Evolutionary conservation across 1,140 invertebrate species (phyloP).

Genomic region (Drosophila asahinai): DNA sequence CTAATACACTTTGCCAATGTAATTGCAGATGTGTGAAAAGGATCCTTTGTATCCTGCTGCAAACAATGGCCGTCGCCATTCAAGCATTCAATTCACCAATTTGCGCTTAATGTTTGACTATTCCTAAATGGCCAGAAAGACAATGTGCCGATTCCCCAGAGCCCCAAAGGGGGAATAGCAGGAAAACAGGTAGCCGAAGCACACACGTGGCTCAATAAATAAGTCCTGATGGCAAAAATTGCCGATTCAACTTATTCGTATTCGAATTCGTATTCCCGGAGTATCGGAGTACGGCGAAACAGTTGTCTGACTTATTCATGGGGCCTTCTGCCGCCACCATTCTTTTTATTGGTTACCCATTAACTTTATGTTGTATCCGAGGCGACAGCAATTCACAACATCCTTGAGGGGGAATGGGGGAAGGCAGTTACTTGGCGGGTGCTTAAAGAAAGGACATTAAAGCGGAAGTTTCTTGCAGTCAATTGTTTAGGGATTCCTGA

Average conservation of each 20-base stretch:
- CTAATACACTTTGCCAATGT: constrained; percentile 53
- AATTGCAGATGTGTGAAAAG: constrained; percentile 55
- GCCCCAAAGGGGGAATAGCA: too few species aligned
- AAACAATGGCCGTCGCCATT: constrained; percentile 23
- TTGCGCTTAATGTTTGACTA: constrained; percentile 51
- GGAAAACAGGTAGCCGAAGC: constrained; percentile 28
- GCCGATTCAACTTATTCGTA: constrained; percentile 42
- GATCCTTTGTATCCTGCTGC: constrained; percentile 17
- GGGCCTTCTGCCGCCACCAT: constrained; percentile 31
- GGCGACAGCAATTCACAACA: constrained; percentile 23
- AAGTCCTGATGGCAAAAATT: constrained; percentile 53
- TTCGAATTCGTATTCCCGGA: constrained; percentile 16
- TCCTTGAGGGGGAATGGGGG: too few species aligned
- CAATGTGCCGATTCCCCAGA: constrained; percentile 10
- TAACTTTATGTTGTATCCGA: constrained; percentile 36
- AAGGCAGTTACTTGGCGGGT: not conserved
- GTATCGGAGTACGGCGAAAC: constrained; percentile 1
- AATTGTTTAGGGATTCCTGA: not conserved
- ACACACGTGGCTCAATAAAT: constrained; percentile 61
- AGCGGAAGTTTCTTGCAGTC: not conserved
- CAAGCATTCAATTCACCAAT: constrained; percentile 54
- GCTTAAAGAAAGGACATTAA: constrained; percentile 6
- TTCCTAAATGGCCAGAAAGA: constrained; percentile 34
- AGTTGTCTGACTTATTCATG: constrained; percentile 57
- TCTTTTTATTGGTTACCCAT: constrained; percentile 52